Evolutionary conservation across 2,113 vertebrate genomes (phyloP).

Genomic region (Myanophis thanlyinensis): DNA sequence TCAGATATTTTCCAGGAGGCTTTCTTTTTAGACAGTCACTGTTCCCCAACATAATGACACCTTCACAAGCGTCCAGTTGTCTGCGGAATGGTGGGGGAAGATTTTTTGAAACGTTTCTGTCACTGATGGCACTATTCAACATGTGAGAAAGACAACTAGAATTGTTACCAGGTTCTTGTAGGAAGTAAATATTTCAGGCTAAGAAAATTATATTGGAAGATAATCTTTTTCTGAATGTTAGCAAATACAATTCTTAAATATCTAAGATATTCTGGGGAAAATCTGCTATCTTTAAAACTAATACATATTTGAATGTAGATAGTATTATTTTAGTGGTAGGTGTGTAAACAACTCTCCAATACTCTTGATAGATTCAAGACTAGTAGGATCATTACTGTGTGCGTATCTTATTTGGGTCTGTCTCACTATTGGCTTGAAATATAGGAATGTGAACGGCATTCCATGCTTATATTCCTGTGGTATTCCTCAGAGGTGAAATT

Average conservation of each 20-base stretch:
- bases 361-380: background rate
- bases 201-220: background rate
- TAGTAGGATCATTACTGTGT: background rate
- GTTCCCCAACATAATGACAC: background rate
- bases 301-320: background rate
- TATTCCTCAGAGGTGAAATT: too few relatives aligned
- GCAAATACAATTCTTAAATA: background rate
- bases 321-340: background rate
- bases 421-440: background rate
- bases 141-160: background rate
- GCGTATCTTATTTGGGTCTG: background rate
- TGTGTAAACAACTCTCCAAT: too few relatives aligned
- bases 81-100: background rate
- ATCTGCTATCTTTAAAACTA: background rate
- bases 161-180: background rate
- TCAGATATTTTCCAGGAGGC: background rate
- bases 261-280: background rate
- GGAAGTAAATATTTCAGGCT: background rate
- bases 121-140: background rate
- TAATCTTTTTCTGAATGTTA: background rate
- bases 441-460: background rate
- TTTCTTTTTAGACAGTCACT: background rate
- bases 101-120: background rate
- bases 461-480: background rate
- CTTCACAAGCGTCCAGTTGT: background rate